Conservation (phyloP, 2,113 vertebrate species). For the Tragelaphus strepsiceros region DNA sequence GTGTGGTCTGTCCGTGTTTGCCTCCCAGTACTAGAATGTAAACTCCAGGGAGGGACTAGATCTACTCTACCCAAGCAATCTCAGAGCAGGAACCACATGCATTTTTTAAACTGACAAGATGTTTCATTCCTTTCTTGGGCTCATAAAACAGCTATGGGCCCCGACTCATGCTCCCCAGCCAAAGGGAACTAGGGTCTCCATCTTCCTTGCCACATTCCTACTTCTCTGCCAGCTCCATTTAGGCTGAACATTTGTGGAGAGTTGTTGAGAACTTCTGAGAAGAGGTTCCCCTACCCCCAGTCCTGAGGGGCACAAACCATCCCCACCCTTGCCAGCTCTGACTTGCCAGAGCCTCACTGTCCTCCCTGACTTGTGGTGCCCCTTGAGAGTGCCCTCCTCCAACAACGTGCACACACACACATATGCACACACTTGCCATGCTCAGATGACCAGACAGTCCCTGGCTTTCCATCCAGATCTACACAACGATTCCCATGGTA, state of each 20-base stretch:
- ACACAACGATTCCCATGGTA: neutral
- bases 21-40: neutral
- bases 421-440: neutral
- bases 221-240: neutral
- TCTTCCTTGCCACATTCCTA: neutral
- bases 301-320: neutral
- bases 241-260: neutral
- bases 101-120: neutral
- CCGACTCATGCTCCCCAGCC: rapidly evolving
- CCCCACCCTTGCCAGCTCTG: neutral
- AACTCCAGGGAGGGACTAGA: neutral
- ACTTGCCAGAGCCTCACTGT: neutral
- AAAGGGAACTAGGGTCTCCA: neutral
- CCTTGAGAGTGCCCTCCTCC: neutral
- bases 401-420: neutral
- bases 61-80: neutral
- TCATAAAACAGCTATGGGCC: neutral
- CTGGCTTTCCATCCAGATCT: neutral
- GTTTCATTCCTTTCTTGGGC: neutral
- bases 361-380: neutral
- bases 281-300: neutral
- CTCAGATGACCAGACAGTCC: neutral
- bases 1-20: neutral
- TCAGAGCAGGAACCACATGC: neutral
- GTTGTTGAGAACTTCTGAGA: neutral